Base-by-base conservation (phyloP, 2,888 invertebrate species). In the Uloborus plumipes region DNA sequence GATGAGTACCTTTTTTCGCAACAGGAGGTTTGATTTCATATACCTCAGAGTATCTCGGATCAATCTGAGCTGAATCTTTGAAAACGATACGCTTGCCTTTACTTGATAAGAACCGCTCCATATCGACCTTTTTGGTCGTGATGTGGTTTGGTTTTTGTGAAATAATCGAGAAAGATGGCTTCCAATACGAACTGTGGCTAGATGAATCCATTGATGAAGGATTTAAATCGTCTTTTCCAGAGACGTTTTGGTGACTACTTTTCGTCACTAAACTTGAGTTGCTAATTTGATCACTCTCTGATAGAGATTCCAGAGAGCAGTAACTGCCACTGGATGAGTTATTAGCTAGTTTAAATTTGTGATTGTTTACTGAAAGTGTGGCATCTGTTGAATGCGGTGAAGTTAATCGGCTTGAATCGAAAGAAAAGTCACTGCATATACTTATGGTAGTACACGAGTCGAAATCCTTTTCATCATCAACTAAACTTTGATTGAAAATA, bases 41-140 rank as follows among this genome's bases (percentile, higher is more conserved):
- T 31, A 73, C 67, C 31, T 67, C 61, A 9, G 49, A 39, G 20
- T 39, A 18, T 22, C 59, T 65, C 31, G 31, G 15, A 20, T 59
- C 72, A 13, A 55, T 55, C 26, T 55, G 62, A 20, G 14, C 59
- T 20, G 65, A 59, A 20, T 62, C 55, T 49, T 76, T 82, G 39
- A 83, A 83, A 16, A 62, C 73, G 15, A 84, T 78, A 26, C 79
- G 71, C 84, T 93, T 94, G 31, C 95, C 95, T 75, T 94, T 92
- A 39, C 93, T 93, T 77, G 94, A 94, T 84, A 95, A 92, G 88
- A 95, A 95, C 87, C 94, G 92, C 87, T 95, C 94, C 95, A 95
- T 95, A 65, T 79, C 74, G 64, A 86, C 71, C 31, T 66, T 55
- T 13, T 59, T 66, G 16, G 69, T 26, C 15, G 64, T 31, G 1